phyloP scores from a whole-genome alignment of 1,140 invertebrate species.

The Drosophila orena region DNA sequence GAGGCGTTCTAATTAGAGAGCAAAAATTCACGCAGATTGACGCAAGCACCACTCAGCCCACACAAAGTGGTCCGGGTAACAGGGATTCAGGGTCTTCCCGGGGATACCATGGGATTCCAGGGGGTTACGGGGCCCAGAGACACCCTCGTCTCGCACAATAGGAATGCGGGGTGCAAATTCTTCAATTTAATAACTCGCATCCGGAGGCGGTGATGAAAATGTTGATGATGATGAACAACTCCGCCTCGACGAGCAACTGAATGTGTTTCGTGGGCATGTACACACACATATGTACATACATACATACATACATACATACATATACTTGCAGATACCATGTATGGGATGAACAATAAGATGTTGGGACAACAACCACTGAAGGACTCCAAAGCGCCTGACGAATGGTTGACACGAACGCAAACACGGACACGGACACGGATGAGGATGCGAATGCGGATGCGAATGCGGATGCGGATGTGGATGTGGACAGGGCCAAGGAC shows the following conservation, averaged over 20 bases:
- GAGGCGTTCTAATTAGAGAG: constrained; percentile 81
- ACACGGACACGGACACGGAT: constrained; percentile 18
- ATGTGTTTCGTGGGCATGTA: background rate
- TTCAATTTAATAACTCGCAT: constrained; percentile 81
- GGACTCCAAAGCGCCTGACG: constrained; percentile 59
- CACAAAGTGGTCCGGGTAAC: constrained; percentile 21
- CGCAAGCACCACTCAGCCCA: constrained; percentile 55
- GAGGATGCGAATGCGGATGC: constrained; percentile 2
- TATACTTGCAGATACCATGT: background rate
- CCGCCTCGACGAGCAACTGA: constrained; percentile 5
- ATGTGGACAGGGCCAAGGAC: constrained; percentile 7
- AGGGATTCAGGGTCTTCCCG: too few species aligned
- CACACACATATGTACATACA: constrained; percentile 8
- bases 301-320: background rate
- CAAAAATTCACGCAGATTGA: constrained; percentile 74
- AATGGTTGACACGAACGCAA: constrained; percentile 70
- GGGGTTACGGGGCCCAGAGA: constrained; percentile 16
- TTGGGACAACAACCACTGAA: constrained; percentile 44
- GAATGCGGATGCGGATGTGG: background rate
- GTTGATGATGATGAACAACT: constrained; percentile 36
- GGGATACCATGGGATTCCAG: background rate
- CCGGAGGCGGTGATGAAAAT: constrained; percentile 59
- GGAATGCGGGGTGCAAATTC: constrained; percentile 70
- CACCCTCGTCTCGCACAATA: constrained; percentile 18
- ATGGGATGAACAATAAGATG: constrained; percentile 62